Conservation (phyloP, 2,888 invertebrate species). For the Julus scanicus region DNA sequence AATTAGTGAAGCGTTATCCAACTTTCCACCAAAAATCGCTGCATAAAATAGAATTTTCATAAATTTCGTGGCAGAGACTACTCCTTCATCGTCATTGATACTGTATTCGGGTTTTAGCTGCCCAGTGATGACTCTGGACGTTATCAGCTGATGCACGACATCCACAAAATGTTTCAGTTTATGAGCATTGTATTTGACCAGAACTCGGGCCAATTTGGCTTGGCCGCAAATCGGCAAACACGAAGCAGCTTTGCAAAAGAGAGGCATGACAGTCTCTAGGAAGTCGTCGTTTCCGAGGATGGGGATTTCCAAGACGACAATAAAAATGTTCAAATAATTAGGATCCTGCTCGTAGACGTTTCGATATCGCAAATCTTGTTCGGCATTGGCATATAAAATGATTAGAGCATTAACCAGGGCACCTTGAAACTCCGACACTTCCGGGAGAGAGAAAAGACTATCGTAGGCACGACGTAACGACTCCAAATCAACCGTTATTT, state of each 20-base stretch:
- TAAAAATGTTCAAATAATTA: conserved; percentile 72
- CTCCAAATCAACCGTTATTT: conserved; percentile 64
- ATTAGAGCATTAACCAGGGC: conserved; percentile 81
- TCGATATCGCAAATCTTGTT: conserved; percentile 75
- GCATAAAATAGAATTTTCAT: conserved; percentile 93
- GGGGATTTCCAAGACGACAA: conserved; percentile 84
- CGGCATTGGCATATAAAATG: conserved; percentile 77
- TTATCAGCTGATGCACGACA: conserved; percentile 87
- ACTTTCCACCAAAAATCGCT: conserved; percentile 81
- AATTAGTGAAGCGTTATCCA: conserved; percentile 63
- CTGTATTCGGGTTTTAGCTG: conserved; percentile 76
- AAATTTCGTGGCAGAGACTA: conserved; percentile 86
- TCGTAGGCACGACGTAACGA: conserved; percentile 78
- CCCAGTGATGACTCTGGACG: conserved; percentile 82
- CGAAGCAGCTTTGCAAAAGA: conserved; percentile 76
- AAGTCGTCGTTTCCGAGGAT: conserved; percentile 75
- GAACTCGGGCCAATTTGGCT: conserved; percentile 81
- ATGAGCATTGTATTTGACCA: conserved; percentile 78
- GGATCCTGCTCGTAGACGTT: conserved; percentile 67
- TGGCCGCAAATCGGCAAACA: conserved; percentile 79
- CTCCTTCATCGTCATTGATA: conserved; percentile 85
- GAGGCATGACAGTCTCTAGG: conserved; percentile 83
- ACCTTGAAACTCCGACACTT: conserved; percentile 70
- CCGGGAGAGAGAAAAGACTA: conserved; percentile 68
- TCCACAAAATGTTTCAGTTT: conserved; percentile 69